Percentiles rank a stretch among this genome's conserved stretches.
Conservation (phyloP, 2,888 invertebrate genomes). For the Idaea dimidiata region DNA sequence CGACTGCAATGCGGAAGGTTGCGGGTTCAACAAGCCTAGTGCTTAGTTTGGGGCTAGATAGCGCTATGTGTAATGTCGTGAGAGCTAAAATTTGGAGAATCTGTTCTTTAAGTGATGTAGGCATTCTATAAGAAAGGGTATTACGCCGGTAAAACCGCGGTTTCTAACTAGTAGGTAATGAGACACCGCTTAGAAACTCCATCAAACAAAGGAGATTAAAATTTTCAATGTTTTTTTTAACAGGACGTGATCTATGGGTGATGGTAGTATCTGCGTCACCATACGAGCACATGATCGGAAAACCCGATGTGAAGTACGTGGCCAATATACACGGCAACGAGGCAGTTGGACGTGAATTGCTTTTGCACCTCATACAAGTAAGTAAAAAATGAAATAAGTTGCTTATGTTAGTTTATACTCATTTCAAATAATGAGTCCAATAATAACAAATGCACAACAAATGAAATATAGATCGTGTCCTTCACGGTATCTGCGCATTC, state of each 20-base stretch:
- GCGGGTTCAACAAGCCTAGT: no score
- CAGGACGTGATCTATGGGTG: conserved; percentile 96
- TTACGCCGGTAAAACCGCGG: no score
- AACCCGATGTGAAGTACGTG: conserved; percentile 98
- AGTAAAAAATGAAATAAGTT: conserved; percentile 25
- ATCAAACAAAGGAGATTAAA: neutral
- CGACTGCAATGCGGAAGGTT: no score
- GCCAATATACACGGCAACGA: conserved; percentile 99
- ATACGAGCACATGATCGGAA: conserved; percentile 94
- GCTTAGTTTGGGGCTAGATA: no score
- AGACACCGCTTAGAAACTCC: conserved; percentile 6
- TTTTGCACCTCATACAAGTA: conserved; percentile 94
- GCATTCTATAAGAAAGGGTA: no score
- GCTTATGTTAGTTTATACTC: neutral
- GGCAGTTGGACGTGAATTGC: conserved; percentile 95
- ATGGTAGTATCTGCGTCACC: conserved; percentile 95
- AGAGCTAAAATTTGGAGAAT: no score
- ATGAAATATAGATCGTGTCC: neutral
- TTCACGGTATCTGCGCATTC: conserved; percentile 3
- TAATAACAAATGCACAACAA: neutral
- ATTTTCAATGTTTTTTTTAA: neutral
- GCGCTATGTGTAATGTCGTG: no score
- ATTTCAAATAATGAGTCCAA: neutral
- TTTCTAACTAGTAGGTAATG: conserved; percentile 4
- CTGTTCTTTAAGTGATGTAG: no score